Evolutionary conservation across 2,797 vertebrate genomes (phyloP).

Genomic region (Neoniphon sammara): DNA sequence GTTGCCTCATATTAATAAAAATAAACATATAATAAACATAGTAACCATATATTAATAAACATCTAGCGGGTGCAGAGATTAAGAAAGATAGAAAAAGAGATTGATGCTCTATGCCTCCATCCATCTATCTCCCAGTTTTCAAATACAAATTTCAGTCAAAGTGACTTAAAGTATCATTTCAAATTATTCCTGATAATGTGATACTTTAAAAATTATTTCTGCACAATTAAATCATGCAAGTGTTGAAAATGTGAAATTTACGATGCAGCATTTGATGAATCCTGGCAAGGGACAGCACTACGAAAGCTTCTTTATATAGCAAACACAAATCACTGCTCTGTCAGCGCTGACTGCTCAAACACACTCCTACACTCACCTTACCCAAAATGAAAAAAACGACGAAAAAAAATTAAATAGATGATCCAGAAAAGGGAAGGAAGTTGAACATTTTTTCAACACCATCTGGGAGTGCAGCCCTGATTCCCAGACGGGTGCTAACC

Average conservation of each 20-base stretch:
- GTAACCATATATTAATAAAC: too few species aligned
- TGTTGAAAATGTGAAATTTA: conserved; percentile 18
- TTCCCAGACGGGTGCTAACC: conserved; percentile 75
- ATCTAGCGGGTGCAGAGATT: too few species aligned
- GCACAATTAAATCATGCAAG: conserved; percentile 16
- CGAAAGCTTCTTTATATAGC: conserved; percentile 47
- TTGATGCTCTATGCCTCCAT: too few species aligned
- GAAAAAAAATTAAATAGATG: conserved; percentile 60
- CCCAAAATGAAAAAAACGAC: conserved; percentile 16
- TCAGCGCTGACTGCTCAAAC: conserved; percentile 43
- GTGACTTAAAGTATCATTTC: not conserved
- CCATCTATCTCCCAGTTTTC: too few species aligned
- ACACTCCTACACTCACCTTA: conserved; percentile 34
- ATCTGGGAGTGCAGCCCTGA: conserved; percentile 64
- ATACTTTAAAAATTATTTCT: not conserved
- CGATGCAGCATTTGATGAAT: conserved; percentile 40
- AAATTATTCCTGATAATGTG: not conserved
- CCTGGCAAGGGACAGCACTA: conserved; percentile 14
- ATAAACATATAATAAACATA: too few species aligned
- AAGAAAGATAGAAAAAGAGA: too few species aligned
- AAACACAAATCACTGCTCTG: conserved; percentile 57
- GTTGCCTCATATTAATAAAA: too few species aligned
- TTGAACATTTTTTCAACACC: conserved; percentile 63
- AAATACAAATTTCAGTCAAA: conserved; percentile 9
- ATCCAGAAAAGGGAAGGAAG: conserved; percentile 79